A percentile compares a stretch with the other conserved stretches of the same genome.
Conservation (phyloP, 1,140 invertebrate species). For the Neocloeon triangulifer region DNA sequence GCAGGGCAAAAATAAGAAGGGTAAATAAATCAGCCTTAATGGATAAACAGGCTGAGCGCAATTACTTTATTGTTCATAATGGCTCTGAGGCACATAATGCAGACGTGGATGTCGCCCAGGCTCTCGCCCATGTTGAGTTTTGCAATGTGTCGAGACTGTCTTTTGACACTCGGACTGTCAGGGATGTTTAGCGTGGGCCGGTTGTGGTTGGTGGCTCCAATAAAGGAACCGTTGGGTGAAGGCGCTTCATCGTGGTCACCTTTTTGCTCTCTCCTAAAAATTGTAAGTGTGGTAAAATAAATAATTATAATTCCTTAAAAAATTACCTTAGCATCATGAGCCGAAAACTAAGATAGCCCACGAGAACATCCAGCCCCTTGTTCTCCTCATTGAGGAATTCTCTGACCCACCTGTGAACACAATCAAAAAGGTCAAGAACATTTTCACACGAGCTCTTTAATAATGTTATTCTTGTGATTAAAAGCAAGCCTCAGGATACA, state of each 20-base stretch:
- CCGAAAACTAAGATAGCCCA: conserved; percentile 90
- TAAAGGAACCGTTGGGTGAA: neutral
- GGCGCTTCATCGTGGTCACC: neutral
- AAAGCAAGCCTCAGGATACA: too few relatives aligned
- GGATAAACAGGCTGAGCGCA: conserved; percentile 1
- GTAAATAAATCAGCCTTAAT: neutral
- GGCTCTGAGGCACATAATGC: conserved; percentile 94
- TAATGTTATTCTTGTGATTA: too few relatives aligned
- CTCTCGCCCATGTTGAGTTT: conserved; percentile 92
- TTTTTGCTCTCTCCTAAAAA: too few relatives aligned
- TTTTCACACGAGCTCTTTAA: too few relatives aligned
- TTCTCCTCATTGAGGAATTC: conserved; percentile 94
- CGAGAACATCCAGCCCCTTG: conserved; percentile 83
- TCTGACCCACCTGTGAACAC: conserved; percentile 78
- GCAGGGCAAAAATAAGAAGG: too few relatives aligned
- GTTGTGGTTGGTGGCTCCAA: neutral
- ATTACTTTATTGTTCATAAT: conserved; percentile 98
- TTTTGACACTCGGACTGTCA: conserved; percentile 43
- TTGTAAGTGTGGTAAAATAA: too few relatives aligned
- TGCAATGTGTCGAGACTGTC: conserved; percentile 61
- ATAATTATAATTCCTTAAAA: neutral
- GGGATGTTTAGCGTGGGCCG: conserved; percentile 23
- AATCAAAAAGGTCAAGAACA: too few relatives aligned
- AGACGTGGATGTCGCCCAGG: conserved; percentile 96
- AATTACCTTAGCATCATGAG: conserved; percentile 58